A percentile compares a stretch with the other conserved stretches of the same genome.
Conservation (phyloP, 2,888 invertebrate species). For the Lepeophtheirus nordmannii region DNA sequence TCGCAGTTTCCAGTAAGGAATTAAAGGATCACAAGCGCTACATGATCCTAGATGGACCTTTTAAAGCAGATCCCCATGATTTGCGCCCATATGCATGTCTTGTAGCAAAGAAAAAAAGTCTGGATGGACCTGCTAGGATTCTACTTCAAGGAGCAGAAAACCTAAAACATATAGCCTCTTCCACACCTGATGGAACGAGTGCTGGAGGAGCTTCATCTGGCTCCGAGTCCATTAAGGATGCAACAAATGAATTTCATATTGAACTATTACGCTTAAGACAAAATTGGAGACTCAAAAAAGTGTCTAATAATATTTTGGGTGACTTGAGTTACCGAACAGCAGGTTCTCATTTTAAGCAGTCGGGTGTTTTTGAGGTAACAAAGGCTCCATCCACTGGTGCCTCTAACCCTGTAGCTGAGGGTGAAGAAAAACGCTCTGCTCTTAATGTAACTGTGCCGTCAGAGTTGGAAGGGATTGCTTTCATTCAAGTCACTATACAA, state of each 20-base stretch:
- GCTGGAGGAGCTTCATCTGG: not conserved
- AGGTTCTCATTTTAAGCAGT: constrained; percentile 34
- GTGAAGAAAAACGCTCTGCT: constrained; percentile 43
- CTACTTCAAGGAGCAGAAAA: constrained; percentile 71
- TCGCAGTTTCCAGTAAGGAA: constrained; percentile 68
- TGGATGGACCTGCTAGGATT: constrained; percentile 66
- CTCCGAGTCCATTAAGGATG: constrained; percentile 19
- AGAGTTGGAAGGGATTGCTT: constrained; percentile 85
- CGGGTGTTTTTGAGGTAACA: constrained; percentile 85
- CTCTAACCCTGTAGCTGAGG: not conserved
- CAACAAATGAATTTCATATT: constrained; percentile 67
- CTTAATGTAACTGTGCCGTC: constrained; percentile 80
- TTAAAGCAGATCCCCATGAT: constrained; percentile 65
- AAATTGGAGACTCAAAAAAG: constrained; percentile 91
- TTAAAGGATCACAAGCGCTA: constrained; percentile 49
- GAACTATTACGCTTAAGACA: constrained; percentile 72
- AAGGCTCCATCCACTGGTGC: constrained; percentile 57
- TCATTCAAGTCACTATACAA: constrained; percentile 74
- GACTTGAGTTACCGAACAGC: constrained; percentile 79
- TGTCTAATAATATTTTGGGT: constrained; percentile 82
- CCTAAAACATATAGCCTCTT: constrained; percentile 43
- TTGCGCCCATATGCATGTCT: constrained; percentile 73
- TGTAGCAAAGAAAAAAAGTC: constrained; percentile 70
- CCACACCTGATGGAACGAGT: not conserved
- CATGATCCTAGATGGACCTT: constrained; percentile 73